A percentile compares a stretch with the other conserved stretches of the same genome.
These are phyloP conservation scores for Hyperoodon ampullatus DNA, from an alignment of 2,113 vertebrate species.

Conservation along the genomic window DNA sequence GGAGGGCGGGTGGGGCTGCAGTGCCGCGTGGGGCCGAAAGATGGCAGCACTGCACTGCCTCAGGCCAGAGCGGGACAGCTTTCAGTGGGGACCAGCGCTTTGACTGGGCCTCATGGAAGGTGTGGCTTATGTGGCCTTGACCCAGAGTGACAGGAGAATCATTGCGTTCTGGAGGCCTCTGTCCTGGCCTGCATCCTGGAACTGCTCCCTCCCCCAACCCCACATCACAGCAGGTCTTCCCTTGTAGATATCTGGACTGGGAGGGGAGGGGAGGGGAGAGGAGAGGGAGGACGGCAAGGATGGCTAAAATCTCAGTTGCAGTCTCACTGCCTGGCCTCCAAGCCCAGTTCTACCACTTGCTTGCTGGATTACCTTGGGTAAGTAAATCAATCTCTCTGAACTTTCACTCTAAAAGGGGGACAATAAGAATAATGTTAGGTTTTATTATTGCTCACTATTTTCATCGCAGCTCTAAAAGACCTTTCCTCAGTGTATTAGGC, in stretches of 20 bases:
- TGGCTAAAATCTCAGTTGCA: neutral
- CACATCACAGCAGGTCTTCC: neutral
- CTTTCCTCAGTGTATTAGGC: neutral
- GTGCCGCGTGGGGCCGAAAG: slow-evolving; percentile 54
- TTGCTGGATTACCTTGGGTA: neutral
- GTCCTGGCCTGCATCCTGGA: neutral
- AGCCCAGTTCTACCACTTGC: neutral
- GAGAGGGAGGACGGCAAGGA: neutral
- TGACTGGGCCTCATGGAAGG: neutral
- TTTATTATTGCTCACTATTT: neutral
- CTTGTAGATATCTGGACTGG: neutral
- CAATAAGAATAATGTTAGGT: neutral
- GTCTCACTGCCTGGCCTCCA: neutral
- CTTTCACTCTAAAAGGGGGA: neutral
- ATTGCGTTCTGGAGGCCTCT: neutral
- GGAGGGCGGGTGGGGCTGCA: neutral
- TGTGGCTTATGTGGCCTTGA: neutral
- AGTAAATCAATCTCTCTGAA: neutral
- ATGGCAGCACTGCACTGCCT: slow-evolving; percentile 74
- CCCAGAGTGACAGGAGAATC: neutral
- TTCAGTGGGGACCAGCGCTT: neutral
- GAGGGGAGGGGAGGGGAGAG: neutral
- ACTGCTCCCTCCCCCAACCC: rapidly evolving
- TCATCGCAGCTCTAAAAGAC: neutral
- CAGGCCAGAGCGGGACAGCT: rapidly evolving